A percentile compares a stretch with the other conserved stretches of the same genome.
Conservation (phyloP, 2,888 invertebrate genomes). For the Xanthostigma xanthostigma region DNA sequence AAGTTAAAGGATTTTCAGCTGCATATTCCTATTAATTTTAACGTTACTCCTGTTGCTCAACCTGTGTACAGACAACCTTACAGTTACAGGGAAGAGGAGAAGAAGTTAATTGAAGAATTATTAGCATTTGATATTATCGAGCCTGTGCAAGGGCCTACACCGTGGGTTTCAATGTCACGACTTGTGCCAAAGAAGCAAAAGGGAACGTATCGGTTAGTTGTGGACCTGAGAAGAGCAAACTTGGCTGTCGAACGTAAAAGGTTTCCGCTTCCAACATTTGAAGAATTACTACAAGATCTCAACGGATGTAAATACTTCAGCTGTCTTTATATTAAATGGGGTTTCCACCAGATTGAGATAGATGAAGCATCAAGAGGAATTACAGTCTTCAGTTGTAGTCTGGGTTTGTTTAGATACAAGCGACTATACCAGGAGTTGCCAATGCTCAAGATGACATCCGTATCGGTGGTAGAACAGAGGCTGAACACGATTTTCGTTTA, state of each 20-base stretch:
- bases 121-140: constrained; percentile 10
- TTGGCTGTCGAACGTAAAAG: constrained; percentile 10
- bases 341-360: too few relatives aligned
- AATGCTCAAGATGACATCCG: too few relatives aligned
- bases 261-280: not conserved
- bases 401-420: too few relatives aligned
- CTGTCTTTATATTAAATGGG: too few relatives aligned
- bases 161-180: constrained; percentile 14
- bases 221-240: constrained; percentile 15
- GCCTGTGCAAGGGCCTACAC: constrained; percentile 10
- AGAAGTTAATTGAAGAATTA: constrained; percentile 7
- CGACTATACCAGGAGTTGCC: too few relatives aligned
- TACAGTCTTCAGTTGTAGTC: too few relatives aligned
- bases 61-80: constrained; percentile 8
- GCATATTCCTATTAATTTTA: constrained; percentile 4
- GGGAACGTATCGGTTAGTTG: constrained; percentile 14
- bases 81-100: constrained; percentile 6
- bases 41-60: constrained; percentile 9
- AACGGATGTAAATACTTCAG: too few relatives aligned
- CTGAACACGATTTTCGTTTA: too few relatives aligned
- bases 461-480: too few relatives aligned
- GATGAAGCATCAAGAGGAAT: too few relatives aligned
- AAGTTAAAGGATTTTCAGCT: constrained; percentile 6
- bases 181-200: constrained; percentile 13
- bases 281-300: not conserved